Base-by-base conservation (phyloP, 2,888 invertebrate genomes). In the Hyposoter dolosus region DNA sequence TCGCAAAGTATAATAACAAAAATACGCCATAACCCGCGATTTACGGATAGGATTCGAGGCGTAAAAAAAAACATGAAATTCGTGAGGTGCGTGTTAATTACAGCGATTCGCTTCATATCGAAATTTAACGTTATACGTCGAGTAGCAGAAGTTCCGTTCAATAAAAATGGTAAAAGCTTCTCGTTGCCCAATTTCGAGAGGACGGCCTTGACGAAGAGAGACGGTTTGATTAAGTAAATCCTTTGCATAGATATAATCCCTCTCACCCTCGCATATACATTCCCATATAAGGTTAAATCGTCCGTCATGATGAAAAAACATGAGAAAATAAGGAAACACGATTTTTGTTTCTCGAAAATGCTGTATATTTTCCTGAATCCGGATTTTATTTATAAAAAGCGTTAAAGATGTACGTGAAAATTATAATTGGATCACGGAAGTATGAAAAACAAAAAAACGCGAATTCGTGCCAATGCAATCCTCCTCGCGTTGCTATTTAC, bases 31-130 rank as follows among this genome's bases (percentile, higher is more conserved):
- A 32, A 19, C 12, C 60, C n/a, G 2, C 28, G 12, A 28, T 28
- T 32, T 32, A 45, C 40, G n/a, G n/a, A 23, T 9, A 6, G 32
- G 63, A 40, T 40, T 40, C 40, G 40, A 63, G 75, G 63, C n/a
- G 47, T n/a, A 17, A 63, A 75, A 63, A 60, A 63, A 63, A 75
- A 65, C 32, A 47, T 5, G 10, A 45, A 63, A 43, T 63, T 60
- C 45, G 45, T 32, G 45, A 17, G n/a, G n/a, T 32, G 75, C 45
- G 45, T 45, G 45, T 75, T 47, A 19, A 56, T 56, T 74, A 23
- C 40, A 74, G 9, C 3, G 40, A 23, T 28, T 60, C 60, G 74
- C 28, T 43, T 74, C 23, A 60, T 5, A 74, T 56, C 3, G 32
- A 32, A 35, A 72, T 40, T 19, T 35, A n/a, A n/a, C 35, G 17